These are phyloP conservation scores for Isoperla grammatica DNA, from an alignment of 2,888 invertebrate genomes.

Conservation along the genomic window DNA sequence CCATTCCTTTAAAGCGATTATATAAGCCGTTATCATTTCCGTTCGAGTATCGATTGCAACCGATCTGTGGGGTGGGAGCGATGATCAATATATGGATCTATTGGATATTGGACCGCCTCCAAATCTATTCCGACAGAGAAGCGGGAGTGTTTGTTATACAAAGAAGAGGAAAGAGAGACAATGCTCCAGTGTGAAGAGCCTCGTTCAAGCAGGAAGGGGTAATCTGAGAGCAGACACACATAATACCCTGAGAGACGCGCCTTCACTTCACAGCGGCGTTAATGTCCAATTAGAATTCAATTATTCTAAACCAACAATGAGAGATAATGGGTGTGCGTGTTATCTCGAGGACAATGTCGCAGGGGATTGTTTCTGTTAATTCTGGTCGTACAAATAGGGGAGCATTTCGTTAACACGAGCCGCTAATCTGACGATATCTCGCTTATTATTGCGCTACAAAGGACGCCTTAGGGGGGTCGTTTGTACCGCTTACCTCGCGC, in stretches of 20 bases:
- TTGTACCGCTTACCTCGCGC: too few relatives aligned
- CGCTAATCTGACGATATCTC: background rate
- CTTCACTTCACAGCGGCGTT: background rate
- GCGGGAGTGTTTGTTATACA: conserved; percentile 2
- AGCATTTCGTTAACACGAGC: too few relatives aligned
- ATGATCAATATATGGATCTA: conserved; percentile 15
- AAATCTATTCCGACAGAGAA: conserved; percentile 1
- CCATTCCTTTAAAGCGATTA: background rate
- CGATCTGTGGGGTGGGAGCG: conserved; percentile 1
- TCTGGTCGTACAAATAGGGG: too few relatives aligned
- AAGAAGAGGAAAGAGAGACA: background rate
- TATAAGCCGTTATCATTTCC: too few relatives aligned
- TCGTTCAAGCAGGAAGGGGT: too few relatives aligned
- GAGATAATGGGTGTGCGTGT: too few relatives aligned
- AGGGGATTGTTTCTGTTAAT: too few relatives aligned
- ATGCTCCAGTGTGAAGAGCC: background rate
- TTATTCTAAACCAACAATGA: too few relatives aligned
- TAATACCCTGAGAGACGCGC: background rate
- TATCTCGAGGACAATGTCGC: too few relatives aligned
- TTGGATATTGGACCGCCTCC: conserved; percentile 16
- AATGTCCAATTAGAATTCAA: background rate
- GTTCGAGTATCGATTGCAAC: background rate
- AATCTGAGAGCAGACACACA: too few relatives aligned
- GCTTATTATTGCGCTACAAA: background rate
- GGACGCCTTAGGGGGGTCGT: too few relatives aligned